These are phyloP conservation scores for Aplochiton taeniatus DNA, from an alignment of 2,797 vertebrate species.

Conservation along the genomic window DNA sequence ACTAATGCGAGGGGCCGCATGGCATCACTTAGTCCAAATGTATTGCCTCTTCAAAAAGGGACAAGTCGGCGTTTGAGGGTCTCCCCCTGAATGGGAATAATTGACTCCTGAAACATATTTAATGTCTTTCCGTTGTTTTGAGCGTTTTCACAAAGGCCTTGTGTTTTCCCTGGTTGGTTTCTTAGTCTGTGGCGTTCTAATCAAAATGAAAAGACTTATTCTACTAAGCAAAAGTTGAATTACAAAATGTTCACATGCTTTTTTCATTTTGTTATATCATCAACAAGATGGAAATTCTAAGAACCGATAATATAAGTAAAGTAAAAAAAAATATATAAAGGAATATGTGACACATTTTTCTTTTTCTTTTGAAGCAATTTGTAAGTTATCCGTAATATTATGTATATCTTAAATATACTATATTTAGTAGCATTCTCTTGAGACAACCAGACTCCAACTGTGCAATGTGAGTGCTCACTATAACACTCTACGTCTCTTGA, in stretches of 20 bases:
- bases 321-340: too few relatives aligned
- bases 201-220: background rate
- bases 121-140: conserved; percentile 63
- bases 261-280: too few relatives aligned
- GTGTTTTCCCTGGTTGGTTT: conserved; percentile 55
- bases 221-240: too few relatives aligned
- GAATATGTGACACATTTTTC: too few relatives aligned
- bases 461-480: conserved; percentile 9
- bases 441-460: background rate
- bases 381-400: too few relatives aligned
- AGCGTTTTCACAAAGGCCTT: conserved; percentile 42
- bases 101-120: conserved; percentile 64
- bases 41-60: conserved; percentile 71
- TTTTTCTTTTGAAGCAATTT: too few relatives aligned
- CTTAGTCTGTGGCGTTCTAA: conserved; percentile 25
- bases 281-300: too few relatives aligned
- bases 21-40: conserved; percentile 79
- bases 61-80: conserved; percentile 61
- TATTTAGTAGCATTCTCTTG: too few relatives aligned
- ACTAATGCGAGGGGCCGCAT: conserved; percentile 69
- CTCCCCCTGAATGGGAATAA: conserved; percentile 65
- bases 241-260: too few relatives aligned
- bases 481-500: conserved; percentile 19
- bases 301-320: too few relatives aligned
- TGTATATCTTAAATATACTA: too few relatives aligned